These are phyloP conservation scores for Bujurquina vittata DNA, from an alignment of 2,113 vertebrate genomes.

Conservation along the genomic window DNA sequence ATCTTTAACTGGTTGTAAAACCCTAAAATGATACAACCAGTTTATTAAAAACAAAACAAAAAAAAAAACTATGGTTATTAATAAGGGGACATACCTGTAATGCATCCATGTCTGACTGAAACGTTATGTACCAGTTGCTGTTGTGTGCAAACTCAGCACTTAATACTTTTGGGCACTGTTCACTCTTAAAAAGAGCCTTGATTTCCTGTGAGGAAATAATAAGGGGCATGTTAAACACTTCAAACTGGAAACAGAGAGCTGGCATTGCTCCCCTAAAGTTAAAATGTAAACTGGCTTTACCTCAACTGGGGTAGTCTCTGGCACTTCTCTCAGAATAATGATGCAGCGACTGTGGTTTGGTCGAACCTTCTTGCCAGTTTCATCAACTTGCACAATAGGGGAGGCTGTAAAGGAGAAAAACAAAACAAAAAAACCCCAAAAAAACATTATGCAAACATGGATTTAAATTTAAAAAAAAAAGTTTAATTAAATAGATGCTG, in stretches of 20 bases:
- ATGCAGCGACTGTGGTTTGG: conserved; percentile 98
- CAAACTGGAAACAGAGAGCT: background rate
- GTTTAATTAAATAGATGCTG: background rate
- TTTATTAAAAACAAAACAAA: too few species aligned
- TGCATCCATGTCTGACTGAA: conserved; percentile 96
- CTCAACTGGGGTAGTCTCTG: conserved; percentile 95
- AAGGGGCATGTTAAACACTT: background rate
- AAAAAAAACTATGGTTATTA: background rate
- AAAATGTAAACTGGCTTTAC: conserved; percentile 70
- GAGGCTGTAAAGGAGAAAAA: conserved; percentile 80
- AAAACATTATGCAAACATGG: background rate
- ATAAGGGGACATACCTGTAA: conserved; percentile 85
- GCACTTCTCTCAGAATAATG: conserved; percentile 95
- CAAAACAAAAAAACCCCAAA: background rate
- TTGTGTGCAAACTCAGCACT: conserved; percentile 98
- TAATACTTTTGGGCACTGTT: conserved; percentile 94
- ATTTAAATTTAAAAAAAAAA: too few species aligned
- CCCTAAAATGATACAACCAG: background rate
- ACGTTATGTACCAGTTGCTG: conserved; percentile 99
- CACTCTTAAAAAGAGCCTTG: conserved; percentile 92
- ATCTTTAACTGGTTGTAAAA: background rate
- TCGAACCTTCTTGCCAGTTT: conserved; percentile 94
- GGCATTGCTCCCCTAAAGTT: background rate
- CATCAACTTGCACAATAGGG: conserved; percentile 96
- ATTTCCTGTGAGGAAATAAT: conserved; percentile 85